These are phyloP conservation scores for Shinisaurus crocodilurus DNA, from an alignment of 2,113 vertebrate genomes.

Conservation along the genomic window DNA sequence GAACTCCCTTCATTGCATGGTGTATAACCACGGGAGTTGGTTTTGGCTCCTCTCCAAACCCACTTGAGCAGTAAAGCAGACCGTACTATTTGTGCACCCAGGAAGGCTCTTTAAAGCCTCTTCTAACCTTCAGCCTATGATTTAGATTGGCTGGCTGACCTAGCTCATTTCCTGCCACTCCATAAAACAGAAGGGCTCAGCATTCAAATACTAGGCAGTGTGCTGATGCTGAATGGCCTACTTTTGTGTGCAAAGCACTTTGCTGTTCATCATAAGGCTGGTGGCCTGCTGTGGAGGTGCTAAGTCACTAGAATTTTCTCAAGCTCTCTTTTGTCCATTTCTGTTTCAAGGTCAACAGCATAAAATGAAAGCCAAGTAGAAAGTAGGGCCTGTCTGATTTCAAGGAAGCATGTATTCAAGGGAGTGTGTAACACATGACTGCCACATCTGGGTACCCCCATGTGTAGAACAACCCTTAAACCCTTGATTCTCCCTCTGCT, in stretches of 20 bases:
- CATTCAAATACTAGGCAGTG: background rate
- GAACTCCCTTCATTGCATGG: constrained; percentile 27
- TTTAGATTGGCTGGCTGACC: constrained; percentile 41
- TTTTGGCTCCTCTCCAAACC: constrained; percentile 58
- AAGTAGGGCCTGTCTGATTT: background rate
- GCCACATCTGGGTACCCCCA: background rate
- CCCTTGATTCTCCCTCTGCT: background rate
- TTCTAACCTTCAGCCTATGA: constrained; percentile 60
- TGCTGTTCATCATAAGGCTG: constrained; percentile 21
- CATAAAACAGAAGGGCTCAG: background rate
- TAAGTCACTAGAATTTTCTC: constrained; percentile 28
- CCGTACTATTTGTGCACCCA: constrained; percentile 44
- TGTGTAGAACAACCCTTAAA: background rate
- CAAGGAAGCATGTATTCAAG: background rate
- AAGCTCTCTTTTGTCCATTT: constrained; percentile 22
- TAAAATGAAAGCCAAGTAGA: constrained; percentile 11
- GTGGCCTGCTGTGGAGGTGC: constrained; percentile 19
- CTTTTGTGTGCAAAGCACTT: background rate
- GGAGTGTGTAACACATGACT: background rate
- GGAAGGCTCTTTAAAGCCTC: constrained; percentile 46
- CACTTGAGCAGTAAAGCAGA: constrained; percentile 41
- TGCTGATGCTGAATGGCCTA: background rate
- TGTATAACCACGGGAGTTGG: constrained; percentile 15
- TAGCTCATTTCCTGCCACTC: constrained; percentile 23
- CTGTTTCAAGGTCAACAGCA: constrained; percentile 16